Conservation (phyloP, 2,797 vertebrate genomes). For the Nyctalus aviator region DNA sequence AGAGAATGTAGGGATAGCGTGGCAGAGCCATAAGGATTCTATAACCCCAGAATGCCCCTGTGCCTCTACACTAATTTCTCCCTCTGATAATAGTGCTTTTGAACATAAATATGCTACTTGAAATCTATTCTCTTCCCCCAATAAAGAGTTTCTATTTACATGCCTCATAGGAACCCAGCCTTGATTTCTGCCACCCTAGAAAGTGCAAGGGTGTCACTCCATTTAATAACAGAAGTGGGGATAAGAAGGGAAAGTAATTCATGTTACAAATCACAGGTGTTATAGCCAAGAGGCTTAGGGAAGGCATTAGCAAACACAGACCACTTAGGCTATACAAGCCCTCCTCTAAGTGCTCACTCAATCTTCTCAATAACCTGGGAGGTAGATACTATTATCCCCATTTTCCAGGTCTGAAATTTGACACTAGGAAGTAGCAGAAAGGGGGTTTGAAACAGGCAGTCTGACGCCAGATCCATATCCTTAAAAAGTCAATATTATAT, state of each 20-base stretch:
- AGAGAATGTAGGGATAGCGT: not conserved
- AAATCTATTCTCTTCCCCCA: not conserved
- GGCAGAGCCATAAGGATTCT: not conserved
- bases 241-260: not conserved
- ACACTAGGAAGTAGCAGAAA: constrained; percentile 20
- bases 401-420: not conserved
- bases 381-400: not conserved
- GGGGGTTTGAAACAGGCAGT: not conserved
- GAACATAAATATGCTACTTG: not conserved
- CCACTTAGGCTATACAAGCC: not conserved
- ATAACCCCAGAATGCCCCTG: not conserved
- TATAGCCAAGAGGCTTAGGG: not conserved
- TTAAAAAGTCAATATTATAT: not conserved
- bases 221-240: not conserved
- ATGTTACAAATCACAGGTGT: not conserved
- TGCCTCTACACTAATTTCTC: not conserved
- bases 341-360: not conserved
- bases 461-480: not conserved
- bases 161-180: not conserved
- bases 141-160: not conserved
- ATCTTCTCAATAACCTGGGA: not conserved
- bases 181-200: not conserved
- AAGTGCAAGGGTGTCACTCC: not conserved
- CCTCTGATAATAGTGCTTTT: not conserved
- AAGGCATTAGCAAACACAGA: not conserved